A percentile compares a stretch with the other conserved stretches of the same genome.
Evolutionary conservation across 2,113 vertebrate genomes (phyloP).

Genomic region (Pitta sordida): DNA sequence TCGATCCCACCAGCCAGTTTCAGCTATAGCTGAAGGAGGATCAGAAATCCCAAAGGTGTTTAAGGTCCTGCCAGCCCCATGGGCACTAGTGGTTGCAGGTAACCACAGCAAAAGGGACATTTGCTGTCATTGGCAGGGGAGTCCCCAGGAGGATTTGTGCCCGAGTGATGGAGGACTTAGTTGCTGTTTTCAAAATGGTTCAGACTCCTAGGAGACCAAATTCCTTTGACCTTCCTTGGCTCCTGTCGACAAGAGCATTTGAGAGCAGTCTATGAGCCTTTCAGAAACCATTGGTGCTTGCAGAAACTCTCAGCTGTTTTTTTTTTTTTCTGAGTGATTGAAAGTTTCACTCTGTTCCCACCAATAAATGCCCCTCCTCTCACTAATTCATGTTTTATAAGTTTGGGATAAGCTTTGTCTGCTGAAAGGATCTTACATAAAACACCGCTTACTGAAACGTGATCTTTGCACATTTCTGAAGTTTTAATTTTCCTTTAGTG

Average conservation of each 20-base stretch:
- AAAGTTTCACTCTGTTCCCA: not conserved
- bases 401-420: slow-evolving; percentile 7
- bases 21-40: not conserved
- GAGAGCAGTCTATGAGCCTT: not conserved
- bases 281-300: not conserved
- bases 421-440: slow-evolving; percentile 23
- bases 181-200: not conserved
- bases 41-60: not conserved
- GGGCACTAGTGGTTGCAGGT: not conserved
- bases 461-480: slow-evolving; percentile 49
- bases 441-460: slow-evolving; percentile 10
- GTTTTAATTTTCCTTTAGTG: not conserved
- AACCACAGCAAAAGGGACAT: not conserved
- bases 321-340: not conserved
- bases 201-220: slow-evolving; percentile 37
- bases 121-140: not conserved
- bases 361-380: not conserved
- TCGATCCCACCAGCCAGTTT: not conserved
- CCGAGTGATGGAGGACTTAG: not conserved
- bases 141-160: not conserved
- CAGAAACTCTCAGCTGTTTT: not conserved
- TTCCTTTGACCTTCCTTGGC: slow-evolving; percentile 36
- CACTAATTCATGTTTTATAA: not conserved
- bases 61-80: not conserved
- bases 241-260: fast-evolving